Percentiles rank a stretch among this genome's conserved stretches.
Conservation (phyloP, 2,113 vertebrate genomes). For the Lepus europaeus region DNA sequence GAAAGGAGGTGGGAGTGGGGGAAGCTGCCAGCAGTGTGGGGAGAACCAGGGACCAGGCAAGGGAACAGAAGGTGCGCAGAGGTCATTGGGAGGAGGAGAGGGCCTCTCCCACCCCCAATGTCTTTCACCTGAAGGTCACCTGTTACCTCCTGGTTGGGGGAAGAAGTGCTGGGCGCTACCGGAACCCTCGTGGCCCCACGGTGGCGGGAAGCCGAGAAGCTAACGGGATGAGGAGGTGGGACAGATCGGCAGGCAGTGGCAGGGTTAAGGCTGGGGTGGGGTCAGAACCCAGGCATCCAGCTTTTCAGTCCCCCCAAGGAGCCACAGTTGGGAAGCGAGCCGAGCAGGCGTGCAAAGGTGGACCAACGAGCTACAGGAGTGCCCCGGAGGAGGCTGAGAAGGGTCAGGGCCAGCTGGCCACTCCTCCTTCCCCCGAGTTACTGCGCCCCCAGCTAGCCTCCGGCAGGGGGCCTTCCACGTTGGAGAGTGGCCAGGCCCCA, state of each 20-base stretch:
- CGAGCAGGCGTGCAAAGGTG: neutral
- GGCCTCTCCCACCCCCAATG: no score
- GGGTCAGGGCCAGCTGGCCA: conserved; percentile 24
- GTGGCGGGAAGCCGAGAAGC: neutral
- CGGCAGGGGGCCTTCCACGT: conserved; percentile 64
- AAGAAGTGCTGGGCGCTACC: neutral
- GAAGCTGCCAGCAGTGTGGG: neutral
- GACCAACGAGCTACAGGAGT: neutral
- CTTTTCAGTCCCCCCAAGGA: neutral
- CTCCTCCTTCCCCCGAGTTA: neutral
- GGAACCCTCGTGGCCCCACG: neutral
- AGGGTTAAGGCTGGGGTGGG: conserved; percentile 17
- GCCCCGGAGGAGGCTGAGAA: neutral
- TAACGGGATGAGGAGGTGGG: neutral
- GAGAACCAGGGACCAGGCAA: neutral
- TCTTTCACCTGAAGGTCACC: neutral
- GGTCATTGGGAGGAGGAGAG: neutral
- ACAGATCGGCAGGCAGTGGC: neutral
- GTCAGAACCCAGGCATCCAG: conserved; percentile 15
- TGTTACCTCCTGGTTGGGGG: neutral
- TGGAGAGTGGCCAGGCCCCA: conserved; percentile 60
- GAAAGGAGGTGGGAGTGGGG: neutral
- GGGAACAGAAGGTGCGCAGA: neutral
- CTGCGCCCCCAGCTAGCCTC: conserved; percentile 70
- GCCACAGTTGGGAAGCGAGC: no score